These are phyloP conservation scores for Oryzias woworae DNA, from an alignment of 2,113 vertebrate genomes.

Conservation along the genomic window DNA sequence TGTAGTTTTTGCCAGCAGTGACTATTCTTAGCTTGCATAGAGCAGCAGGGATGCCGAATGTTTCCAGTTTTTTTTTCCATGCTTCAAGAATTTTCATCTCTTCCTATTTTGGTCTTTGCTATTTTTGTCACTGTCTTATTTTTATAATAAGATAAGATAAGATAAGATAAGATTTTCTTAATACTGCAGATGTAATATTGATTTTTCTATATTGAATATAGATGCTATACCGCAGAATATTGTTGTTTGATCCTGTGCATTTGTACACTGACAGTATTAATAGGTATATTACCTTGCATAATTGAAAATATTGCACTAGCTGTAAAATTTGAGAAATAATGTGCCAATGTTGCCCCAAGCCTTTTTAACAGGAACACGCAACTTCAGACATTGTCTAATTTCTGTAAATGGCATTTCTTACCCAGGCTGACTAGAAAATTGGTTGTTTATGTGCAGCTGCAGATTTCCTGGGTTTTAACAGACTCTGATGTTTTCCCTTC, in stretches of 20 bases:
- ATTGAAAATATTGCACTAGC: too few relatives aligned
- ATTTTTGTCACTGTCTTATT: not conserved
- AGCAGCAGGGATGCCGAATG: not conserved
- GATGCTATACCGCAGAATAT: too few relatives aligned
- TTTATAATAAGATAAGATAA: slow-evolving; percentile 6
- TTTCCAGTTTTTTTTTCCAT: slow-evolving; percentile 12
- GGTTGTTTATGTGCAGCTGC: not conserved
- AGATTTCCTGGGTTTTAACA: slow-evolving; percentile 6
- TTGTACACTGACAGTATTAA: too few relatives aligned
- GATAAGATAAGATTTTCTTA: too few relatives aligned
- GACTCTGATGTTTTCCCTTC: slow-evolving; percentile 23
- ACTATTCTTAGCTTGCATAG: not conserved
- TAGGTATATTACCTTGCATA: too few relatives aligned
- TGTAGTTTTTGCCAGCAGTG: not conserved
- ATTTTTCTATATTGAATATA: too few relatives aligned
- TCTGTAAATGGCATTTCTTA: not conserved
- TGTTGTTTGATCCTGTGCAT: too few relatives aligned
- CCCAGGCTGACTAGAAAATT: not conserved
- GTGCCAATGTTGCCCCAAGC: too few relatives aligned
- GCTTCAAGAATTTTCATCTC: slow-evolving; percentile 17
- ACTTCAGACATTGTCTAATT: slow-evolving; percentile 3
- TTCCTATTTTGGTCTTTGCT: slow-evolving; percentile 36
- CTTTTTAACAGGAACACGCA: too few relatives aligned
- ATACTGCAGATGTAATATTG: too few relatives aligned
- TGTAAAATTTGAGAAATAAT: too few relatives aligned